A percentile compares a stretch with the other conserved stretches of the same genome.
phyloP scores from a whole-genome alignment of 64 coral and sea anemone species.

The Porites australiensis region DNA sequence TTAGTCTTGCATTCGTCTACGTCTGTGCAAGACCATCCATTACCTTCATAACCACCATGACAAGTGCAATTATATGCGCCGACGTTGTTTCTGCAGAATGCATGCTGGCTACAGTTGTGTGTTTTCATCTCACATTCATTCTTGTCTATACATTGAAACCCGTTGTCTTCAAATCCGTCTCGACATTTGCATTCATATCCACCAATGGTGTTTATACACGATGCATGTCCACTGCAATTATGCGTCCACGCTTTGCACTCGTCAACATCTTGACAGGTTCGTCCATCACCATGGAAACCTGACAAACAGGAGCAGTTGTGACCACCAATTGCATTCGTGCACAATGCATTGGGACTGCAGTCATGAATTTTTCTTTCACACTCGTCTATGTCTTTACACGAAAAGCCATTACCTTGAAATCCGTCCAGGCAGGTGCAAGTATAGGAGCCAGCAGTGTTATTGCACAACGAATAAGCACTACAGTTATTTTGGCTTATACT shows the following conservation, averaged over 20 bases:
- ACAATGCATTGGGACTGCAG: not conserved
- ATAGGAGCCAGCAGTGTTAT: conserved; percentile 3
- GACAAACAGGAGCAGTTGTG: not conserved
- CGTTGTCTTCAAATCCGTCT: not conserved
- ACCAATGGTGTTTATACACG: conserved; percentile 30
- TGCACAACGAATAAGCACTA: conserved; percentile 3
- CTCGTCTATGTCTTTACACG: no score
- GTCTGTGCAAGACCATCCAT: no score
- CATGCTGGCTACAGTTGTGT: not conserved
- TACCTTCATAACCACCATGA: no score
- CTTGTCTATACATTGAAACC: not conserved
- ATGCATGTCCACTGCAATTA: conserved; percentile 23
- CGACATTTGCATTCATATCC: not conserved
- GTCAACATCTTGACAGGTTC: conserved; percentile 3
- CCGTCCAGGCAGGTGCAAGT: not conserved
- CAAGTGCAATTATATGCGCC: not conserved
- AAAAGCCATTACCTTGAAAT: no score
- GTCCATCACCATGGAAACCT: conserved; percentile 23
- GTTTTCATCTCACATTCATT: conserved; percentile 21
- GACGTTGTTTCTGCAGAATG: conserved; percentile 1
- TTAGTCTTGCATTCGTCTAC: no score
- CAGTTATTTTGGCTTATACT: not conserved
- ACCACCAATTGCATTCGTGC: not conserved
- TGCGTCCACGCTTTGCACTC: conserved; percentile 34
- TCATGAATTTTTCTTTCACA: not conserved